Base-by-base conservation (phyloP, 1,140 invertebrate species). In the Anoplolepis gracilipes region DNA sequence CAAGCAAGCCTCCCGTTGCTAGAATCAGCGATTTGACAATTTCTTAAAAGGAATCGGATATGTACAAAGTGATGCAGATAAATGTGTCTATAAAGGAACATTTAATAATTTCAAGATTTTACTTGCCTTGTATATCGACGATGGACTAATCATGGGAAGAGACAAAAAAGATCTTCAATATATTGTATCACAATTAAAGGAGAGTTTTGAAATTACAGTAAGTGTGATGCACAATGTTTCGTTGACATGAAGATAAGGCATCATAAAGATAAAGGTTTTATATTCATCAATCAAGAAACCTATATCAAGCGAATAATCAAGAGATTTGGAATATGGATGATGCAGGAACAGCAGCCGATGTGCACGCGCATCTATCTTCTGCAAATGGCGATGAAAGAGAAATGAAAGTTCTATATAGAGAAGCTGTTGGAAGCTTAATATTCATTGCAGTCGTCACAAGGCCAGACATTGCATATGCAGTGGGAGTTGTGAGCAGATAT, bases 341-440 rank as follows among this genome's bases (percentile, higher is more conserved):
- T 19, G 62, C 64, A 11, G 42, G 57, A 7, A n/a, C 30, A 10
- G 19, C 62, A 33, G 46, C 53, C 7, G 49, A 79, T 39, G 22
- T n/a, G 0, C 59, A 62, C 13, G 25, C n/a, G 39, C 39, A 13
- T 1, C n/a, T 70, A 25, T 11, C 6, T 1, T 25, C 19, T 10
- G 33, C 49, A 5, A 16, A 7, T 16, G 46, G 33, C 0, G 87
- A 6, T 39, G n/a, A 4, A 67, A 67, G 6, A 33, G 39, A 36
- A 33, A 8, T 11, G 2, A 30, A 57, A 16, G 19, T 79, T 39
- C 90, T 88, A 22, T 88, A 22, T 78, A 81, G 90, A 28, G 91
- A 93, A 89, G 84, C 88, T 4, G 87, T 95, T 16, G 92, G 94
- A 16, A 75, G 89, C 10, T 79, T 95, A 28, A 67, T 95, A 30